Evolutionary conservation across 2,797 vertebrate genomes (phyloP), one percentile per base, ranked within the genome.

Genomic region (Hydrocynus forskahlii): DNA sequence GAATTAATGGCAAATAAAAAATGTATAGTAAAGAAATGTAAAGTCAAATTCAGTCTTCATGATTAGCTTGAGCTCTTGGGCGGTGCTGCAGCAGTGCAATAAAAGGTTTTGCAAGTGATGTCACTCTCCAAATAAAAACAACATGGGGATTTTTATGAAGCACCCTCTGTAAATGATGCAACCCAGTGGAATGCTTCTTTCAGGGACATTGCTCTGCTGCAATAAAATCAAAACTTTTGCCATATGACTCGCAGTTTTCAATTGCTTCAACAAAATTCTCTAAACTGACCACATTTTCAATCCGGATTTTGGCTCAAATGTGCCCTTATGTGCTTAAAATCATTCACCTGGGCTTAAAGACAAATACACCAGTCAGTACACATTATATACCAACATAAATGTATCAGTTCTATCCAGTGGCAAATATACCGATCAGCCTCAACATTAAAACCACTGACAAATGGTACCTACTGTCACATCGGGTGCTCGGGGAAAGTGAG

Each of bases 141-240:
- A 68, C 38, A n/a, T 45, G 43, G 40, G n/a, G 68, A 70, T 70
- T 70, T 43, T 23, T 50, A 48, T 69, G 67, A 69, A 13, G 43
- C 43, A 6, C 67, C 25, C 45, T 50, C 45, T 50, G 23, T 70
- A 25, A 70, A 25, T 50, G 45, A 70, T 70, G 17, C 45, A 50
- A 50, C 5, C 21, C 45, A 52, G 45, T 50, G 45, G 45, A 23
- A 50, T 12, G 40, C 40, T 68, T 45, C 19, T 45, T 45, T 45
- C 43, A 63, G 10, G 23, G 60, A 63, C 60, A 13, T 63, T 25
- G 17, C 60, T 35, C 7, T 25, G 40, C 66, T n/a, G 40, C 66
- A 68, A 12, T 68, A 45, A 43, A 68, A 12, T 40, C n/a, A 48
- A 21, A 68, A 45, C 55, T 60, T 60, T 64, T 23, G 40, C 66